phyloP scores from a whole-genome alignment of 2,888 invertebrate species.

The Agonum fuliginosum region DNA sequence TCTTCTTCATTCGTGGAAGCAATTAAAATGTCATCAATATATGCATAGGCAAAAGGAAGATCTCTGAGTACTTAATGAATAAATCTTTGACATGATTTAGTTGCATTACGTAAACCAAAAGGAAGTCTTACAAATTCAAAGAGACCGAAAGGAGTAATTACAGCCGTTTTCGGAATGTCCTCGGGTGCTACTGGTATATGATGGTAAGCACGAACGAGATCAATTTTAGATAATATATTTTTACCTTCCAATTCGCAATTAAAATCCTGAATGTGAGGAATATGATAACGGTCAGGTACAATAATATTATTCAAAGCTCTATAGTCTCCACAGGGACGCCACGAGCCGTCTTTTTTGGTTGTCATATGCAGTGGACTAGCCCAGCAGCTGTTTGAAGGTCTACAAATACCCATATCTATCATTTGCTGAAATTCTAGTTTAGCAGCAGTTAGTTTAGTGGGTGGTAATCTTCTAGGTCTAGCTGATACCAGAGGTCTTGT shows the following conservation, averaged over 20 bases:
- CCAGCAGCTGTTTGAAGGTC: neutral
- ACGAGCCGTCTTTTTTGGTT: neutral
- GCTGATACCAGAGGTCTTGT: too few species aligned
- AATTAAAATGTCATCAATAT: slow-evolving; percentile 68
- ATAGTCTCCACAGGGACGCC: slow-evolving; percentile 16
- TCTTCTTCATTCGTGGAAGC: slow-evolving; percentile 62
- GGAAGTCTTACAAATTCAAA: neutral
- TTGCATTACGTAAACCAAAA: slow-evolving; percentile 71
- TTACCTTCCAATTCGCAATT: slow-evolving; percentile 64
- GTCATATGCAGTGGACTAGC: neutral
- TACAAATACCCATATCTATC: neutral
- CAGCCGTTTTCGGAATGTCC: slow-evolving; percentile 68
- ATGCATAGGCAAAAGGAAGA: slow-evolving; percentile 66
- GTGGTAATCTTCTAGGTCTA: neutral
- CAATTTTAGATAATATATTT: slow-evolving; percentile 66
- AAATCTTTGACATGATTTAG: slow-evolving; percentile 70
- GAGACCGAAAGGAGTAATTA: slow-evolving; percentile 59
- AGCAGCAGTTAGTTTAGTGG: neutral
- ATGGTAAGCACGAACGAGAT: slow-evolving; percentile 67
- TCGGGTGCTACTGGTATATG: slow-evolving; percentile 66
- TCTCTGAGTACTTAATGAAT: slow-evolving; percentile 66
- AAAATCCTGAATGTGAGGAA: slow-evolving; percentile 67
- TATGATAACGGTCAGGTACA: neutral
- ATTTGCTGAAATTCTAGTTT: neutral
- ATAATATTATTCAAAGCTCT: neutral